Conservation (phyloP, 2,888 invertebrate species). For the Pharmacophagus antenor region DNA sequence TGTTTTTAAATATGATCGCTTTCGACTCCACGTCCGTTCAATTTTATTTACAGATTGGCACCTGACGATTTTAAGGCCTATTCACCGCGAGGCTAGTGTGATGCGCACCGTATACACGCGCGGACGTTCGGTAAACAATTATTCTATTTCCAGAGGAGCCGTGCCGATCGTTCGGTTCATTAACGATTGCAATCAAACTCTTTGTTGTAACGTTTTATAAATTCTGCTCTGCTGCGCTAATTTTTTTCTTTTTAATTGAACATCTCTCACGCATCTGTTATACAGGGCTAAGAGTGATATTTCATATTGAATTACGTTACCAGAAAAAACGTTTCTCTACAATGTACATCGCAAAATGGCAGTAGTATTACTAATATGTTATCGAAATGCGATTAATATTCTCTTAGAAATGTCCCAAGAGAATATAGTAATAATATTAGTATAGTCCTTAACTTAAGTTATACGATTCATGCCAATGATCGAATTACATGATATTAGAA, state of each 20-base stretch:
- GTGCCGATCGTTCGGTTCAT: constrained; percentile 50
- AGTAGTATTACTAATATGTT: too few relatives aligned
- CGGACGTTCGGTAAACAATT: constrained; percentile 55
- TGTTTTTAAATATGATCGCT: constrained; percentile 5
- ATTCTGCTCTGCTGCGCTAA: constrained; percentile 6
- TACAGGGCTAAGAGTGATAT: too few relatives aligned
- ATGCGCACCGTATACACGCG: constrained; percentile 46
- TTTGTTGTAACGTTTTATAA: constrained; percentile 15
- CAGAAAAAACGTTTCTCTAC: too few relatives aligned
- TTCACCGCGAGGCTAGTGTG: constrained; percentile 45
- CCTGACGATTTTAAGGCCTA: constrained; percentile 60
- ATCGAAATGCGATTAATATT: too few relatives aligned
- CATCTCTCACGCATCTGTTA: too few relatives aligned
- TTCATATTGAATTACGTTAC: too few relatives aligned
- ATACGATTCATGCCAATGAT: too few relatives aligned
- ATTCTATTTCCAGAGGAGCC: constrained; percentile 55
- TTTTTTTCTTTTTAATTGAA: constrained; percentile 1
- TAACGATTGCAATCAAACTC: constrained; percentile 46
- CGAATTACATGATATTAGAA: too few relatives aligned
- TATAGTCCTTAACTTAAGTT: too few relatives aligned
- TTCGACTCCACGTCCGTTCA: constrained; percentile 34
- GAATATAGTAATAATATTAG: too few relatives aligned
- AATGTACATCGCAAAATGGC: too few relatives aligned
- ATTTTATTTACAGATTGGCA: constrained; percentile 50
- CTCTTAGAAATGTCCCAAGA: too few relatives aligned